phyloP scores from a whole-genome alignment of 2,888 invertebrate species.

The Ectemnius cavifrons region DNA sequence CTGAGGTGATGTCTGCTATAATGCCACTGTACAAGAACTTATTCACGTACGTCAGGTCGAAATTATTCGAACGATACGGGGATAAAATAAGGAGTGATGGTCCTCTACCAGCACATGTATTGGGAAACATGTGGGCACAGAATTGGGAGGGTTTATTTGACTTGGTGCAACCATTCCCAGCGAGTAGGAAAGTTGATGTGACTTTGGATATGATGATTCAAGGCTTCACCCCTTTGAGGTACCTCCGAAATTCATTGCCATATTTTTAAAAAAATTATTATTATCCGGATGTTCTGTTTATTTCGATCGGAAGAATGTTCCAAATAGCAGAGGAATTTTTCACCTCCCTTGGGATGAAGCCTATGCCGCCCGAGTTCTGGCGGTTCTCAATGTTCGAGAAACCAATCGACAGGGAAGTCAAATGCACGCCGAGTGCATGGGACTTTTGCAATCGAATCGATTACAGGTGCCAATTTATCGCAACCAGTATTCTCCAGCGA shows the following conservation, averaged over 20 bases:
- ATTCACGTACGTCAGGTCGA: conserved; percentile 89
- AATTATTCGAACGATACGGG: conserved; percentile 83
- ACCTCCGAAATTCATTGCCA: conserved; percentile 23
- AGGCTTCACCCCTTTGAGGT: conserved; percentile 87
- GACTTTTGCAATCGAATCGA: conserved; percentile 92
- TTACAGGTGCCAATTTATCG: conserved; percentile 82
- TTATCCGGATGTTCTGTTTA: conserved; percentile 34
- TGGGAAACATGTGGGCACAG: conserved; percentile 93
- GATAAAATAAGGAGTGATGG: conserved; percentile 83
- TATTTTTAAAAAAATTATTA: neutral
- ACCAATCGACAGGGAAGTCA: conserved; percentile 85
- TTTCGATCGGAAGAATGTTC: conserved; percentile 82
- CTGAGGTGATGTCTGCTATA: conserved; percentile 78
- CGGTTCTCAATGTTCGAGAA: conserved; percentile 88
- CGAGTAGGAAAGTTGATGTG: conserved; percentile 85
- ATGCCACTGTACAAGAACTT: conserved; percentile 88
- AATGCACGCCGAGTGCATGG: conserved; percentile 90
- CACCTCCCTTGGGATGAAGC: conserved; percentile 87
- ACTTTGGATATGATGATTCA: conserved; percentile 88
- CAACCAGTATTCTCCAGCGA: neutral
- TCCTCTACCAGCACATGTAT: conserved; percentile 90
- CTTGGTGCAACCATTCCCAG: conserved; percentile 87
- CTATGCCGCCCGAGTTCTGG: conserved; percentile 92
- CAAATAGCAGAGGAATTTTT: conserved; percentile 92
- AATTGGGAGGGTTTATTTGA: conserved; percentile 89